Percentiles rank a stretch among this genome's conserved stretches.
These are phyloP conservation scores for Rhingia campestris DNA, from an alignment of 2,888 invertebrate genomes.

Conservation along the genomic window DNA sequence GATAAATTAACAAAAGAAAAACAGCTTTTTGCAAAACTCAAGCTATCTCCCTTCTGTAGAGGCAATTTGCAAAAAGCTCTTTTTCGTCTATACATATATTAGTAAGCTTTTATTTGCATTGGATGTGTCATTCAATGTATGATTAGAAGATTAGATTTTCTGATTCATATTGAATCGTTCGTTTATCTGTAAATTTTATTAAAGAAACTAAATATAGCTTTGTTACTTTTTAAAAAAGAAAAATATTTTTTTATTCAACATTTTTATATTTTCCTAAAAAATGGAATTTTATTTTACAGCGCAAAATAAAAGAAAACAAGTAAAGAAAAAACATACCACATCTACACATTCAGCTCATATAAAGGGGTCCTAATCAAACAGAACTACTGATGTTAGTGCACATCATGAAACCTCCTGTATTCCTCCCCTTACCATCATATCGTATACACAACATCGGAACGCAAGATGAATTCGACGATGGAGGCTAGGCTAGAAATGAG, in stretches of 20 bases:
- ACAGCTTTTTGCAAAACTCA: slow-evolving; percentile 23
- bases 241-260: slow-evolving; percentile 42
- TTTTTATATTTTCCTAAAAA: slow-evolving; percentile 36
- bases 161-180: slow-evolving; percentile 72
- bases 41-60: not conserved
- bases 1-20: slow-evolving; percentile 41
- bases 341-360: slow-evolving; percentile 43
- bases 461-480: slow-evolving; percentile 50
- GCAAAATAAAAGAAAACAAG: slow-evolving; percentile 20
- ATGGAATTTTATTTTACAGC: slow-evolving; percentile 71
- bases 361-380: not conserved
- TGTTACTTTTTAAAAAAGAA: slow-evolving; percentile 36
- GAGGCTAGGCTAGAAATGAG: slow-evolving; percentile 49
- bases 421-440: not conserved
- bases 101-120: slow-evolving; percentile 27
- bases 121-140: slow-evolving; percentile 46
- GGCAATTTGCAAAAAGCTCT: slow-evolving; percentile 32
- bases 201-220: slow-evolving; percentile 63
- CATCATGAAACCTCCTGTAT: slow-evolving; percentile 12
- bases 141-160: slow-evolving; percentile 25
- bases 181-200: slow-evolving; percentile 32
- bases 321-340: slow-evolving; percentile 33
- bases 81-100: slow-evolving; percentile 9
- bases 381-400: slow-evolving; percentile 9
- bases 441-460: slow-evolving; percentile 8